Conservation (phyloP, 2,113 vertebrate species). For the Lethenteron reissneri region DNA sequence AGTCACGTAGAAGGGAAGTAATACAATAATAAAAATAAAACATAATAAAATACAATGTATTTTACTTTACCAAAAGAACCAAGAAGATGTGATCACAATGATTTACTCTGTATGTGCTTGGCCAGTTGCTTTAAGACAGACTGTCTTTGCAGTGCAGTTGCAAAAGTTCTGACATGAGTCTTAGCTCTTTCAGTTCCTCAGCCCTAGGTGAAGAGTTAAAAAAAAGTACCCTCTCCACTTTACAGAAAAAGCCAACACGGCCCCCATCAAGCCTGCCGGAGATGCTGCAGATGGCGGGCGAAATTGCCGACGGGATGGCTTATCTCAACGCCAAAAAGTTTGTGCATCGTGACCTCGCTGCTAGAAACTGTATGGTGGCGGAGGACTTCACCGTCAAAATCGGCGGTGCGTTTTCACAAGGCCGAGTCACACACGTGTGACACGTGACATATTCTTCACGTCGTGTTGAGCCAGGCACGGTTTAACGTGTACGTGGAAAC, state of each 20-base stretch:
- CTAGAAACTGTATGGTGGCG: slow-evolving; percentile 48
- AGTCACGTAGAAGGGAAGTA: too few species aligned
- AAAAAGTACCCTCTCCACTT: background rate
- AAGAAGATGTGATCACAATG: too few species aligned
- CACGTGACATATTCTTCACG: background rate
- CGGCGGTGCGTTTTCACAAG: slow-evolving; percentile 20
- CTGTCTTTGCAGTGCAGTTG: too few species aligned
- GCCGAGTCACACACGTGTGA: background rate
- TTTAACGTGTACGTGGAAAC: too few species aligned
- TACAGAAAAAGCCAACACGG: slow-evolving; percentile 27
- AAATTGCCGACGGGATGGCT: slow-evolving; percentile 43
- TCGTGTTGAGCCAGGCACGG: background rate
- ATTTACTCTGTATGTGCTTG: too few species aligned
- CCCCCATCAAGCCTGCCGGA: slow-evolving; percentile 19
- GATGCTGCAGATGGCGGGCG: slow-evolving; percentile 45
- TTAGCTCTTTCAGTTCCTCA: too few species aligned
- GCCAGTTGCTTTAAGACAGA: too few species aligned
- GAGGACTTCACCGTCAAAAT: slow-evolving; percentile 46
- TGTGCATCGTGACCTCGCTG: slow-evolving; percentile 38
- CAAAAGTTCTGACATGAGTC: too few species aligned
- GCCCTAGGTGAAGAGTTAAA: background rate
- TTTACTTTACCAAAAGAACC: too few species aligned
- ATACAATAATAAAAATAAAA: too few species aligned
- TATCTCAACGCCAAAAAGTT: slow-evolving; percentile 44
- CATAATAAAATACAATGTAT: too few species aligned